Evolutionary conservation across 2,113 vertebrate genomes (phyloP).

Genomic region (Rhinolophus sinicus): DNA sequence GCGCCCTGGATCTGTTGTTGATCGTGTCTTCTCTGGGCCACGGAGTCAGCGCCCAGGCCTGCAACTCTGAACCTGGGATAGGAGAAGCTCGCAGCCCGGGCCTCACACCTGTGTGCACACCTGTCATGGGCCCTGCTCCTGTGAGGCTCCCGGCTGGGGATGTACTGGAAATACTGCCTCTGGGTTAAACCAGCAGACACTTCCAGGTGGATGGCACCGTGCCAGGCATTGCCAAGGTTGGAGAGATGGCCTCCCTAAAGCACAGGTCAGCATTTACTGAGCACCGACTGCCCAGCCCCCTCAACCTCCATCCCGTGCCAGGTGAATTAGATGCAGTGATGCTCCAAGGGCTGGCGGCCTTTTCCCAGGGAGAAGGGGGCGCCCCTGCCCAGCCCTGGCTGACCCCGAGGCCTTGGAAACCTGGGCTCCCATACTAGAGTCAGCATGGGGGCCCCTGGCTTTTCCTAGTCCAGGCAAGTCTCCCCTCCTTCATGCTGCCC

Average conservation of each 20-base stretch:
- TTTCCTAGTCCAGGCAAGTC: neutral
- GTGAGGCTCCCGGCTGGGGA: fast-evolving
- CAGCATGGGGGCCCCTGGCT: fast-evolving
- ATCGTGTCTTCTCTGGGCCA: fast-evolving
- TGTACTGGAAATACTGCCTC: fast-evolving
- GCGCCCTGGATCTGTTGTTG: neutral
- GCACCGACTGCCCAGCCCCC: fast-evolving
- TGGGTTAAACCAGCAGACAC: fast-evolving
- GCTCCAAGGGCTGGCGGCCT: fast-evolving
- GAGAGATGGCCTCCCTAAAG: fast-evolving
- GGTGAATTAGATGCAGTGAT: fast-evolving
- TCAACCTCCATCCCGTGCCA: fast-evolving
- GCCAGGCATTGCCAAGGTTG: fast-evolving
- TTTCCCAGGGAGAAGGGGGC: neutral
- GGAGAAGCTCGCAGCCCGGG: fast-evolving
- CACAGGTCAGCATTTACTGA: fast-evolving
- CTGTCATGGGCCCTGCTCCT: too few relatives aligned
- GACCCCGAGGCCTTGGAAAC: neutral
- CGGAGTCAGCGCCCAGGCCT: neutral
- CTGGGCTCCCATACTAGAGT: neutral
- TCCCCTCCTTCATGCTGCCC: neutral
- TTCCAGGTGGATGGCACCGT: neutral
- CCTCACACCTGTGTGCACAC: fast-evolving
- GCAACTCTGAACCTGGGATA: fast-evolving
- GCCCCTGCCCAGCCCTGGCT: neutral